Evolutionary conservation across 2,888 invertebrate genomes (phyloP), one percentile per base, ranked within the genome.

Genomic region (Lithophane leautieri): DNA sequence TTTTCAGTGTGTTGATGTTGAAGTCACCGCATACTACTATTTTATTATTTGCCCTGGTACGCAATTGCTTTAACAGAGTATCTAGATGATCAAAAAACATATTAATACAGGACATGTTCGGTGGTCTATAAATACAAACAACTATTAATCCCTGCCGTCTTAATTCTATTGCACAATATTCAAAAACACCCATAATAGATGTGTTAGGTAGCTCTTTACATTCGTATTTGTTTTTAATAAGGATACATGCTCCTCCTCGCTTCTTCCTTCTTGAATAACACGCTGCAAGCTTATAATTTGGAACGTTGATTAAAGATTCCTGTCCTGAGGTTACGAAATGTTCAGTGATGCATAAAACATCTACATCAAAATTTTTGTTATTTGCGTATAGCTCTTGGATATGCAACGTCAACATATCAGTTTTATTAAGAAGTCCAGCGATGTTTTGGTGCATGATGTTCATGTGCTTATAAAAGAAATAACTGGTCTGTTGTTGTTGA

Each of bases 11-110:
- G 12, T 44, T 44, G 44, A 44, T 44, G 12, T 44, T 44, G 44
- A 44, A 44, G 44, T 44, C 44, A 0, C 44, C 44, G 44, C 44
- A 44, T 44, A 44, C 44, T 44, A 44, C 44, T 44, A 12, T 44
- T 14, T 60, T 60, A 34, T 60, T 60, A 19, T 28, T 60, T 60
- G 60, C 60, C 34, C 34, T 60, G 60, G 60, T 28, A 60, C 60
- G 34, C 60, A 60, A 19, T 60, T 16, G 34, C 60, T 34, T 58
- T 16, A 28, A 58, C 25, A 58, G 28, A 58, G 14, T 58, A 58
- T 58, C 28, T 16, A 28, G 9, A 58, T 58, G 58, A 58, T 58
- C 58, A 60, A 34, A 28, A 60, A 60, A 16, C 16, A 28, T 9
- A 34, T 61, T 34, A 34, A 61, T 61, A 11, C 60, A 34, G 4